Evolutionary conservation across 1,140 invertebrate species (phyloP).

Genomic region (Tribolium madens): DNA sequence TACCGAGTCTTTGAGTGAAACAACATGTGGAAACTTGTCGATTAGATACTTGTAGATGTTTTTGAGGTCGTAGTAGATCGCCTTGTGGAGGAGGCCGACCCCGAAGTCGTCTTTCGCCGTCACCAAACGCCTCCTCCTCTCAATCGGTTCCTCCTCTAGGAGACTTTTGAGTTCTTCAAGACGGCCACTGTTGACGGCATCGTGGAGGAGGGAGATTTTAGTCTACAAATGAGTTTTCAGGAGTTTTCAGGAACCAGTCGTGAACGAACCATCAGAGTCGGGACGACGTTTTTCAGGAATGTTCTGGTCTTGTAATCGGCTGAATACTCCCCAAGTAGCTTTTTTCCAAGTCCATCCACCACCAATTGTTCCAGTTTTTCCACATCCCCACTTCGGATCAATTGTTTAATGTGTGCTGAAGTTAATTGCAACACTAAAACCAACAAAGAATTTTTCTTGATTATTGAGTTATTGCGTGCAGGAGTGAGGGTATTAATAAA

Average conservation of each 20-base stretch:
- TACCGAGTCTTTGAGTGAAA: conserved; percentile 83
- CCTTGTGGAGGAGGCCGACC: conserved; percentile 82
- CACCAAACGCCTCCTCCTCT: conserved; percentile 72
- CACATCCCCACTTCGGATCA: conserved; percentile 78
- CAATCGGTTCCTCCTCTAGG: conserved; percentile 70
- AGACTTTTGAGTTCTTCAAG: conserved; percentile 74
- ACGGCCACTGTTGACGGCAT: conserved; percentile 78
- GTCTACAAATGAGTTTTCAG: too few species aligned
- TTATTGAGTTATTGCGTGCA: conserved; percentile 9
- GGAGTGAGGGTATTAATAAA: not conserved
- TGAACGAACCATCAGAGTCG: conserved; percentile 78
- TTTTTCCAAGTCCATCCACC: conserved; percentile 81
- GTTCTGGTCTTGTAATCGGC: conserved; percentile 74
- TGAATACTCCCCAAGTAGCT: conserved; percentile 76
- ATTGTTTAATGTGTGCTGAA: conserved; percentile 73
- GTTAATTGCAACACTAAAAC: conserved; percentile 67
- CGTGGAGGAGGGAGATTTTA: conserved; percentile 77
- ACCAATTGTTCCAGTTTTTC: conserved; percentile 83
- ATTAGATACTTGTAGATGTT: conserved; percentile 82
- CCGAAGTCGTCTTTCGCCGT: conserved; percentile 81
- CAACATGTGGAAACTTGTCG: conserved; percentile 78
- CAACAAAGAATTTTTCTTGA: conserved; percentile 20
- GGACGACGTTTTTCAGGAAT: conserved; percentile 77
- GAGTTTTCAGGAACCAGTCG: too few species aligned
- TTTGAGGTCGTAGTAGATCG: conserved; percentile 80